phyloP scores from a whole-genome alignment of 1,140 invertebrate genomes.

The Drosophila athabasca region DNA sequence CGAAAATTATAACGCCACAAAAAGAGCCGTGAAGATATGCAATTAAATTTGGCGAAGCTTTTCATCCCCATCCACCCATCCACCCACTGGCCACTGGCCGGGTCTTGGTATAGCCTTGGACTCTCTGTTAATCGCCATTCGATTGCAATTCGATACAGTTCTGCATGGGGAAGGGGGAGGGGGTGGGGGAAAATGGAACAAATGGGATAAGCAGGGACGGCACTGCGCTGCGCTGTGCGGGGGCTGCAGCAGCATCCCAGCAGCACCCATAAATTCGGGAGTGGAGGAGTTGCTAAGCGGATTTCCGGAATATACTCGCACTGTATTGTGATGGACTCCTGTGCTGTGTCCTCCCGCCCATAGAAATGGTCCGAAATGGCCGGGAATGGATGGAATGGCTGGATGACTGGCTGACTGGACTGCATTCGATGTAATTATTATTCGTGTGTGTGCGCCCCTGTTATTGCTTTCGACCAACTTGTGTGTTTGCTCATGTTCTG shows the following conservation, averaged over 20 bases:
- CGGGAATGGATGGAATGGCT: slow-evolving; percentile 1
- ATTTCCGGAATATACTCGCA: slow-evolving; percentile 37
- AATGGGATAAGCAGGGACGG: slow-evolving; percentile 10
- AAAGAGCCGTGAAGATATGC: slow-evolving; percentile 35
- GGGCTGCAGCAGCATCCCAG: not conserved
- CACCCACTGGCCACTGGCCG: not conserved
- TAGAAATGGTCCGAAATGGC: slow-evolving; percentile 33
- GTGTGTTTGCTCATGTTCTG: slow-evolving; percentile 41
- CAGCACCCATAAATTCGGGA: slow-evolving; percentile 6
- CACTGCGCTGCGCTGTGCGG: slow-evolving; percentile 1
- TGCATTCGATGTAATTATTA: slow-evolving; percentile 43
- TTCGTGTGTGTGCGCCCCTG: slow-evolving; percentile 43
- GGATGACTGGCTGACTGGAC: slow-evolving; percentile 3
- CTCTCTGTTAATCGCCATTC: slow-evolving; percentile 6
- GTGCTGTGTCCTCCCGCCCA: slow-evolving; percentile 14
- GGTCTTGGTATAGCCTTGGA: not conserved
- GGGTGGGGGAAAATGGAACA: not conserved
- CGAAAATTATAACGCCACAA: slow-evolving; percentile 29
- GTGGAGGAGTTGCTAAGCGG: slow-evolving; percentile 32
- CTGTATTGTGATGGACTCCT: slow-evolving; percentile 46
- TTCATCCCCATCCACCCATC: not conserved
- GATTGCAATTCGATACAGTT: slow-evolving; percentile 25
- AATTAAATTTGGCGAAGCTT: slow-evolving; percentile 23
- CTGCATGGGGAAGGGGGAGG: not conserved
- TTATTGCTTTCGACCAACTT: slow-evolving; percentile 38